These are phyloP conservation scores for Acleris literana DNA, from an alignment of 2,888 invertebrate species.

Conservation along the genomic window DNA sequence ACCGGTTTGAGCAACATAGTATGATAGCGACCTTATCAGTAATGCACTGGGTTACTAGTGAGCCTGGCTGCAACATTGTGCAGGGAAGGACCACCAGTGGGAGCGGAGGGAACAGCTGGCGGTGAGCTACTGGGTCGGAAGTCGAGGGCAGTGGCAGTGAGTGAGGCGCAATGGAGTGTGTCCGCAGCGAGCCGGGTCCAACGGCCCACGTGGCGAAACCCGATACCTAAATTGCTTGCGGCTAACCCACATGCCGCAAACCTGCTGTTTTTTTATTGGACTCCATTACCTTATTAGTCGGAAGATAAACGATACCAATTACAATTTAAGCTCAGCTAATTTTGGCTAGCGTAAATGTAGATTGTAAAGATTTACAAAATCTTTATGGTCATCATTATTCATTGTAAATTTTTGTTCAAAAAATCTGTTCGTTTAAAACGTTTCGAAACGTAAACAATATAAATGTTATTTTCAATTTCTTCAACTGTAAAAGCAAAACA, in stretches of 20 bases:
- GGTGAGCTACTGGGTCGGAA: slow-evolving; percentile 62
- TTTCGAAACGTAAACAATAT: too few relatives aligned
- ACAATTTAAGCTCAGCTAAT: slow-evolving; percentile 27
- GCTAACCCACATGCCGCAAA: slow-evolving; percentile 48
- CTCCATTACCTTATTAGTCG: slow-evolving; percentile 36
- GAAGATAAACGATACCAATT: slow-evolving; percentile 37
- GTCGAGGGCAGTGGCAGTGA: slow-evolving; percentile 60
- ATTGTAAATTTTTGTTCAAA: background rate
- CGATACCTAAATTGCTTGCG: slow-evolving; percentile 55
- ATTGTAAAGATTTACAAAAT: slow-evolving; percentile 13
- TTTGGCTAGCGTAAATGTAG: slow-evolving; percentile 20
- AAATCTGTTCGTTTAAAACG: too few relatives aligned
- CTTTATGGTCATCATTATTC: slow-evolving; percentile 10
- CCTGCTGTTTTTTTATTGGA: slow-evolving; percentile 36
- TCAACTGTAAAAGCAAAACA: background rate
- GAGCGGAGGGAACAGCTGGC: slow-evolving; percentile 49
- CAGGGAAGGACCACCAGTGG: slow-evolving; percentile 26
- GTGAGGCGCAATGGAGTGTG: slow-evolving; percentile 63
- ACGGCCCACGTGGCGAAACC: slow-evolving; percentile 51
- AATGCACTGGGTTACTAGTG: slow-evolving; percentile 59
- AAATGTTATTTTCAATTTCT: too few relatives aligned
- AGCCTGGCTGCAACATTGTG: slow-evolving; percentile 36
- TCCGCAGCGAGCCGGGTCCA: slow-evolving; percentile 55
- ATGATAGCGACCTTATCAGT: slow-evolving; percentile 60
- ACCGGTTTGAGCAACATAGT: slow-evolving; percentile 61